Percentiles rank a stretch among this genome's conserved stretches.
Conservation (phyloP, 2,113 vertebrate species). For the Pelobates fuscus region DNA sequence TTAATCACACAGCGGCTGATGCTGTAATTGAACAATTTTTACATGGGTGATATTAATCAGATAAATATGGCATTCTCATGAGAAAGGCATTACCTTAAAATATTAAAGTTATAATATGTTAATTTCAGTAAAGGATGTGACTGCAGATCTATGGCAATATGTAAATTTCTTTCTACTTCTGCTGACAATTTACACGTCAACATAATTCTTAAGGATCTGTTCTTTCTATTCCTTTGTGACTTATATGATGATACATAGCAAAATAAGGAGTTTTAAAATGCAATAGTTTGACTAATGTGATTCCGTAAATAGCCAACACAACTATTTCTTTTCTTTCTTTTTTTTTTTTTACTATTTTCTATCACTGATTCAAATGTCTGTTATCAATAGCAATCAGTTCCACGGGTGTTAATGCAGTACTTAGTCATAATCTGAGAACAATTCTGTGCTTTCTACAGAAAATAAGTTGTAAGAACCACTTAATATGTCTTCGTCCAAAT, state of each 20-base stretch:
- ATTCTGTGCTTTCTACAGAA: slow-evolving; percentile 28
- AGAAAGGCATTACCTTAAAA: slow-evolving; percentile 83
- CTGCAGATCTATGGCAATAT: slow-evolving; percentile 72
- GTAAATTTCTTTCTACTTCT: slow-evolving; percentile 74
- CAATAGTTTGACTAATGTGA: slow-evolving; percentile 76
- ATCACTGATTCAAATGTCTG: slow-evolving; percentile 56
- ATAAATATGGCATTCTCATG: slow-evolving; percentile 77
- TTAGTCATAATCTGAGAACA: slow-evolving; percentile 44
- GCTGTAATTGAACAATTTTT: slow-evolving; percentile 76
- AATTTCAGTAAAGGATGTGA: slow-evolving; percentile 73
- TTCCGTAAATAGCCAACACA: slow-evolving; percentile 72
- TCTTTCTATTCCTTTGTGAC: slow-evolving; percentile 74
- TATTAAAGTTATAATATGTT: slow-evolving; percentile 81
- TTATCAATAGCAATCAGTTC: slow-evolving; percentile 56
- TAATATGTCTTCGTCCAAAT: slow-evolving; percentile 34
- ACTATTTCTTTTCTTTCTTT: slow-evolving; percentile 57
- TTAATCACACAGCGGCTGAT: slow-evolving; percentile 73
- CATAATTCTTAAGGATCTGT: slow-evolving; percentile 77
- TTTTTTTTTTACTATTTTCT: slow-evolving; percentile 52
- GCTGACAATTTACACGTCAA: slow-evolving; percentile 78
- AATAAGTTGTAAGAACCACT: slow-evolving; percentile 32
- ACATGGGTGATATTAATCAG: slow-evolving; percentile 74
- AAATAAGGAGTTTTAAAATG: slow-evolving; percentile 79
- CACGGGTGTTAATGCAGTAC: slow-evolving; percentile 43
- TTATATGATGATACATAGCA: slow-evolving; percentile 82